These are phyloP conservation scores for Amaurobius ferox DNA, from an alignment of 2,888 invertebrate species.

Conservation along the genomic window DNA sequence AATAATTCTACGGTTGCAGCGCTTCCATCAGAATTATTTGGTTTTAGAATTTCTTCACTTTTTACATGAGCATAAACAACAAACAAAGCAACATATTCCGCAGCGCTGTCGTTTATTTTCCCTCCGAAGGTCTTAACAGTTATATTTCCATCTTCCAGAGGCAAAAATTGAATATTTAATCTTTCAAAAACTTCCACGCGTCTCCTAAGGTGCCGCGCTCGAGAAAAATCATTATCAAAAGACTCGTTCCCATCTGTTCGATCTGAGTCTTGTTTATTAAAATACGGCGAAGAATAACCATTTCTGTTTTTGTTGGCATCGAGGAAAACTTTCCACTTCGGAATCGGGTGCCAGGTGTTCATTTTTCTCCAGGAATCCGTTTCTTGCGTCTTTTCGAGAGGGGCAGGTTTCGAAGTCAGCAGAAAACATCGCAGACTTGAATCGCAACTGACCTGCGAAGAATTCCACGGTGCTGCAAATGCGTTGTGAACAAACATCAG, in stretches of 20 bases:
- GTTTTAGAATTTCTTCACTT: not conserved
- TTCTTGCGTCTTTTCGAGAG: not conserved
- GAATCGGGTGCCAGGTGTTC: conserved; percentile 62
- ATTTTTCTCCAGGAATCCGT: conserved; percentile 8
- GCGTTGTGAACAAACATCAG: not conserved
- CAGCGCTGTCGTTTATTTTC: not conserved
- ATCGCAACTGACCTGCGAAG: conserved; percentile 19
- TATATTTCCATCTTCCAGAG: not conserved
- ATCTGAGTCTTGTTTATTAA: conserved; percentile 43
- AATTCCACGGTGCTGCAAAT: not conserved
- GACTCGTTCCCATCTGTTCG: conserved; percentile 40
- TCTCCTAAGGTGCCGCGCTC: not conserved
- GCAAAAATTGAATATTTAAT: conserved; percentile 13
- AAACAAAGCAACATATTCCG: not conserved
- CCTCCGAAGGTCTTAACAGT: not conserved
- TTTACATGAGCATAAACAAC: not conserved
- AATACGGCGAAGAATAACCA: conserved; percentile 11
- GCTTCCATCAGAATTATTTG: not conserved
- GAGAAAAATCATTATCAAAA: conserved; percentile 45
- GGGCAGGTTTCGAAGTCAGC: conserved; percentile 22
- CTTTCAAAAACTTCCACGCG: not conserved
- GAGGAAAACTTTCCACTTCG: conserved; percentile 36
- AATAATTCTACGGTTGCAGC: too few relatives aligned
- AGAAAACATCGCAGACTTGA: conserved; percentile 37
- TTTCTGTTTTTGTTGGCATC: conserved; percentile 32